Evolutionary conservation across 2,797 vertebrate species (phyloP).

Genomic region (Myotis myotis): DNA sequence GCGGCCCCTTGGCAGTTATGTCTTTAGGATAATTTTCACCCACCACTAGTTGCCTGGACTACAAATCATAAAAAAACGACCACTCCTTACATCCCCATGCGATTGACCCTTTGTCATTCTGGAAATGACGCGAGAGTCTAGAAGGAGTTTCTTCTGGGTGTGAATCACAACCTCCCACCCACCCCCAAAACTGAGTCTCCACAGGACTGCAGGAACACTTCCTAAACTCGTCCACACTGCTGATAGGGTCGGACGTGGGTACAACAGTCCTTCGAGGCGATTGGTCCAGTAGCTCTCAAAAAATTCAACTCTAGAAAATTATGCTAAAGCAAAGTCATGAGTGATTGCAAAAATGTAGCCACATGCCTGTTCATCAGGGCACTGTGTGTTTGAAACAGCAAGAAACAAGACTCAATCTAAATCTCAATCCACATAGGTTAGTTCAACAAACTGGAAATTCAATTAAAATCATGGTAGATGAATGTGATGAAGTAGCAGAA

Average conservation of each 20-base stretch:
- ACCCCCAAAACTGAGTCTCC: background rate
- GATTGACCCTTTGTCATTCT: background rate
- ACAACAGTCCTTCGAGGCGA: background rate
- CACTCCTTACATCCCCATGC: background rate
- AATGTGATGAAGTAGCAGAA: background rate
- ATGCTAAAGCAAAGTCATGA: background rate
- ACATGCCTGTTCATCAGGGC: background rate
- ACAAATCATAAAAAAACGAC: background rate
- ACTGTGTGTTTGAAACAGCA: background rate
- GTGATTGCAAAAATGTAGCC: background rate
- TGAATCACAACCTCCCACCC: background rate
- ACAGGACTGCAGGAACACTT: background rate
- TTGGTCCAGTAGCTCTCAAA: background rate
- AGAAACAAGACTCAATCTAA: background rate
- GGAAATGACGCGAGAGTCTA: background rate
- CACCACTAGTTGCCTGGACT: background rate
- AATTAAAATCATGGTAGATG: background rate
- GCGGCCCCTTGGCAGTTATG: background rate
- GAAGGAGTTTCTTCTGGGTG: background rate
- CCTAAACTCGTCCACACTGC: background rate
- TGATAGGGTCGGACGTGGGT: background rate
- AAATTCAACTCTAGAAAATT: slow-evolving; percentile 14
- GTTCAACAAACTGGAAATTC: background rate
- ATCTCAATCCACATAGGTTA: background rate
- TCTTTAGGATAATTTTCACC: slow-evolving; percentile 39